Conservation (phyloP, 2,797 vertebrate genomes). For the Liasis olivaceus region DNA sequence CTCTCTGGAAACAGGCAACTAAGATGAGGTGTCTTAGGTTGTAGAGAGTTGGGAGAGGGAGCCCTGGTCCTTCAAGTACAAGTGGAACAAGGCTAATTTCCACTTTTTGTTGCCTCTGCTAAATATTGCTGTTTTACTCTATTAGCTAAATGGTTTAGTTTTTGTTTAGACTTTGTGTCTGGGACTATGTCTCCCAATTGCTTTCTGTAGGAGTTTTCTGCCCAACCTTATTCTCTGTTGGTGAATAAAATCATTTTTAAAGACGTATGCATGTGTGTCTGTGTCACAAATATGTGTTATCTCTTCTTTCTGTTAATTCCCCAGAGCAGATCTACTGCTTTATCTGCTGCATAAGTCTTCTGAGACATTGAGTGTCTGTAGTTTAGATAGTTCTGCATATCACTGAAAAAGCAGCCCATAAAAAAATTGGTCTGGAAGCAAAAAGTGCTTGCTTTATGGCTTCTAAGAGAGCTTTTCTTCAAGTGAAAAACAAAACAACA, state of each 20-base stretch:
- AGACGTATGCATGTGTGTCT: background rate
- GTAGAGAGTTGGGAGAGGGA: background rate
- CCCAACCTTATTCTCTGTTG: background rate
- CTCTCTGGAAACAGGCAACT: background rate
- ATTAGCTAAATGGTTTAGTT: background rate
- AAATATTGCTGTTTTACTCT: background rate
- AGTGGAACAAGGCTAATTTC: background rate
- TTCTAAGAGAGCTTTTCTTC: slow-evolving; percentile 18
- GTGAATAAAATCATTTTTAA: slow-evolving; percentile 10
- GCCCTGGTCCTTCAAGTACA: background rate
- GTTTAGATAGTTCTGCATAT: background rate
- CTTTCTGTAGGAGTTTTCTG: background rate
- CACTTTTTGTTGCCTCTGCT: background rate
- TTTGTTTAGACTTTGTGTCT: background rate
- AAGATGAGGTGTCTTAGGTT: background rate
- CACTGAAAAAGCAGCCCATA: slow-evolving; percentile 18
- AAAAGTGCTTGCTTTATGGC: slow-evolving; percentile 12
- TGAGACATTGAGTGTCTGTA: slow-evolving; percentile 5
- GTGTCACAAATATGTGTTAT: background rate
- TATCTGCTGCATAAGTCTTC: slow-evolving; percentile 6
- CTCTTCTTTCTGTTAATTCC: slow-evolving; percentile 30
- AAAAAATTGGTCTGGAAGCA: slow-evolving; percentile 14
- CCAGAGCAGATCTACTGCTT: slow-evolving; percentile 4
- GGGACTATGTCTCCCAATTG: background rate
- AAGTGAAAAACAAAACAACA: slow-evolving; percentile 6